phyloP scores from a whole-genome alignment of 35 echinoderm and acorn worm species.

The Ophioderma brevispina region DNA sequence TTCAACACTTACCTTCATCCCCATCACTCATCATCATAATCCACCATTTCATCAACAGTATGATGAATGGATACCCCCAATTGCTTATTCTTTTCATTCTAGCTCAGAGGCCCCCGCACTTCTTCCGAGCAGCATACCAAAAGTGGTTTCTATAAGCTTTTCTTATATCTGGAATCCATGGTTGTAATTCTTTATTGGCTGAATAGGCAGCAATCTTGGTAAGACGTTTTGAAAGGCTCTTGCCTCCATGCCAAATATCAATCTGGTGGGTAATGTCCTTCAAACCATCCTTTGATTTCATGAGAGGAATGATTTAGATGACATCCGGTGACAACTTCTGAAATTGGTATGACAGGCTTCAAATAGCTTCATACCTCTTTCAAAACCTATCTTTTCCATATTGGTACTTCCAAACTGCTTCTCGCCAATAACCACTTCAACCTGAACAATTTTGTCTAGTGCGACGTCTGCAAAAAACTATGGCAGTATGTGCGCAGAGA shows the following conservation, averaged over 20 bases:
- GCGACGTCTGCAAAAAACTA: neutral
- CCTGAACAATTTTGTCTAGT: neutral
- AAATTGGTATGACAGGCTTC: neutral
- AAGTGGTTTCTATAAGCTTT: too few species aligned
- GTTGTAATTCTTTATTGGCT: neutral
- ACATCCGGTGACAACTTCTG: neutral
- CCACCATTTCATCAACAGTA: too few species aligned
- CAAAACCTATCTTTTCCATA: neutral
- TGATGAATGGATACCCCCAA: too few species aligned
- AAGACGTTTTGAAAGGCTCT: neutral
- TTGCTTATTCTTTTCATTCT: too few species aligned
- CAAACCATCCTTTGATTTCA: neutral
- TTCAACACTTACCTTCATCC: too few species aligned
- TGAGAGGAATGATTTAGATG: neutral
- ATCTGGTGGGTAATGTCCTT: neutral
- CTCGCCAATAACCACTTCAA: neutral
- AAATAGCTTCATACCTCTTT: neutral
- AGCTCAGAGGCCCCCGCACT: too few species aligned
- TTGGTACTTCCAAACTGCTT: too few species aligned
- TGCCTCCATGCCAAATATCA: neutral
- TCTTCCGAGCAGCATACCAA: too few species aligned
- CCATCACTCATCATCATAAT: too few species aligned
- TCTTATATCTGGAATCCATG: neutral
- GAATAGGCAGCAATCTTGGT: neutral
- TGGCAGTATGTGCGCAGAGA: neutral